These are phyloP conservation scores for Dendrocincla fuliginosa DNA, from an alignment of 2,797 vertebrate genomes.

Conservation along the genomic window DNA sequence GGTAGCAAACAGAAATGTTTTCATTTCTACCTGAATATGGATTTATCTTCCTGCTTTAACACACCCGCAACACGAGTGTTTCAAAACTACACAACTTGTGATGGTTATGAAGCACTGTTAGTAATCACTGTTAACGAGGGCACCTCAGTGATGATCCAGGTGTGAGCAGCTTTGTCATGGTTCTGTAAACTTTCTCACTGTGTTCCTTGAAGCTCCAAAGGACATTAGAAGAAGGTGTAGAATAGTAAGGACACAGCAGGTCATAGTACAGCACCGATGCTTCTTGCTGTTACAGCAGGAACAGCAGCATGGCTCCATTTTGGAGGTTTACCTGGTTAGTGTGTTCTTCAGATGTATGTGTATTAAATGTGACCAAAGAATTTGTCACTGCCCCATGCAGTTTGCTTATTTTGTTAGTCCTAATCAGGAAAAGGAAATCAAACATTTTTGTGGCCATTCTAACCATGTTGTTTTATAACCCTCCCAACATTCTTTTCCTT, in stretches of 20 bases:
- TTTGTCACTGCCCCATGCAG: background rate
- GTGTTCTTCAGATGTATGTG: background rate
- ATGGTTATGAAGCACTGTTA: background rate
- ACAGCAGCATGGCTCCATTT: accelerated
- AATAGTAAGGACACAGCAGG: background rate
- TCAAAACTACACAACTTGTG: background rate
- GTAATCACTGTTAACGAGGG: background rate
- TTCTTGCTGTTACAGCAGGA: background rate
- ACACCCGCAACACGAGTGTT: background rate
- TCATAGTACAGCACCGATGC: background rate
- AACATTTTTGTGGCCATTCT: background rate
- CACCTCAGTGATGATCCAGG: background rate
- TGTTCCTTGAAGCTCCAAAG: background rate
- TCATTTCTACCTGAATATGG: background rate
- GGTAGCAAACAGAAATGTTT: background rate
- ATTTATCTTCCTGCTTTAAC: background rate
- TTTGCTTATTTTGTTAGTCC: background rate
- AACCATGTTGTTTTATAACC: background rate
- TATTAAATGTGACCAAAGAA: background rate
- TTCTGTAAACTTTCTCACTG: background rate
- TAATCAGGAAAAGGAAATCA: background rate
- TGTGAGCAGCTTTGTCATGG: background rate
- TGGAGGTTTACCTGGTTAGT: background rate
- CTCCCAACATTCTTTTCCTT: background rate
- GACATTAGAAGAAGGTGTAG: background rate